Percentiles rank a stretch among this genome's conserved stretches.
Conservation (phyloP, 2,113 vertebrate genomes). For the Hemiscyllium ocellatum region DNA sequence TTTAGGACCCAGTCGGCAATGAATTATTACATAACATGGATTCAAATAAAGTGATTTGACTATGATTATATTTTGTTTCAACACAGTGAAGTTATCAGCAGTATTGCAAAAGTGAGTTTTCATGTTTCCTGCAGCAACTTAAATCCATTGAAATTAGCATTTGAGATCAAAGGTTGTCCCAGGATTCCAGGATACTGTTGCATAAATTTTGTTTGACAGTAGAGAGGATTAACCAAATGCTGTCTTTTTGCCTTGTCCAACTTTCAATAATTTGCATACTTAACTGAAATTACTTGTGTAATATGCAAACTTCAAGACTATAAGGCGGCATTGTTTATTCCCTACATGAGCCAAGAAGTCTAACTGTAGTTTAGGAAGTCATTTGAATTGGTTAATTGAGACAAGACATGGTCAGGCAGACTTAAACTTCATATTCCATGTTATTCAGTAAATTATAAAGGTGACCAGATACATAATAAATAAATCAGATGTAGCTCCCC, state of each 20-base stretch:
- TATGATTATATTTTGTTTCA: neutral
- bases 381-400: slow-evolving; percentile 17
- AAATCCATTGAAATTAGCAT: slow-evolving; percentile 11
- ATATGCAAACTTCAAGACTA: neutral
- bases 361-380: neutral
- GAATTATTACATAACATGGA: neutral
- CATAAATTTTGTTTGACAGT: neutral
- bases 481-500: neutral
- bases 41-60: neutral
- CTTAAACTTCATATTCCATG: neutral
- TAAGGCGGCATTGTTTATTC: neutral
- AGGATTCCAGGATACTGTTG: neutral
- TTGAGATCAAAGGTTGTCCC: too few species aligned
- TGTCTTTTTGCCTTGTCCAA: neutral
- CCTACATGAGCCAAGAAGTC: neutral
- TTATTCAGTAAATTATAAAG: neutral
- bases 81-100: neutral
- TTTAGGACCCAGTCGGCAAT: neutral
- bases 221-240: neutral
- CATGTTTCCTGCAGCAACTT: neutral
- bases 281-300: slow-evolving; percentile 3
- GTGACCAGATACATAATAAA: neutral
- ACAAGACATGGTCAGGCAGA: neutral
- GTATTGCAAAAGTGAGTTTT: neutral
- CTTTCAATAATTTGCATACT: neutral